Percentiles rank a stretch among this genome's conserved stretches.
Conservation (phyloP, 2,113 vertebrate species). For the Pteropus alecto region DNA sequence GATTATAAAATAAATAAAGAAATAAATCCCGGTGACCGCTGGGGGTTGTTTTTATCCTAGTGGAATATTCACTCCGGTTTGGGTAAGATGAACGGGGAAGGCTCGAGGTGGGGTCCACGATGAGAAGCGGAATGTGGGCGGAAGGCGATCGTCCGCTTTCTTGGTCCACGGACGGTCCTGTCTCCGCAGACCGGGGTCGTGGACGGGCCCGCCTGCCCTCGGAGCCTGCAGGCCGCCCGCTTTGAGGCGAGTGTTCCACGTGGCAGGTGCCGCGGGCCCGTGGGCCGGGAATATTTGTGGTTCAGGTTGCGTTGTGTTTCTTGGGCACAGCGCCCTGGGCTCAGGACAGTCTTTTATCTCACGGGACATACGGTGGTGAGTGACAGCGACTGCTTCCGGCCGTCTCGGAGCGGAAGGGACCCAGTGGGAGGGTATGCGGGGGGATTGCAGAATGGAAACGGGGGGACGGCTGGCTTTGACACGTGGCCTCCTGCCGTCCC, state of each 20-base stretch:
- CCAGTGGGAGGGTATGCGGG: background rate
- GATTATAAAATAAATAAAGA: constrained; percentile 32
- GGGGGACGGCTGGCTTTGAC: background rate
- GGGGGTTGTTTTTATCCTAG: background rate
- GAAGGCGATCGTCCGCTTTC: accelerated
- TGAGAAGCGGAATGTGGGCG: accelerated
- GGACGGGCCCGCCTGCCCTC: accelerated
- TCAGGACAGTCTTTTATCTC: background rate
- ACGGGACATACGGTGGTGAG: background rate
- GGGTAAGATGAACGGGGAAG: background rate
- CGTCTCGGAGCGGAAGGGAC: background rate
- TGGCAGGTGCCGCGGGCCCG: accelerated
- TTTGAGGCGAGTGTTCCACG: accelerated
- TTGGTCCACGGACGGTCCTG: accelerated
- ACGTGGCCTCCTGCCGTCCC: background rate
- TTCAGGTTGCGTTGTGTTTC: background rate
- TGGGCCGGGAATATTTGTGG: background rate
- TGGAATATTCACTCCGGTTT: background rate
- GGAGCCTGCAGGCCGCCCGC: accelerated
- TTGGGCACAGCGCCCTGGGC: background rate
- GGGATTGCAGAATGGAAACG: background rate
- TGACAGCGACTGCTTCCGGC: background rate
- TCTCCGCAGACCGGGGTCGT: background rate
- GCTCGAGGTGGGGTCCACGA: background rate
- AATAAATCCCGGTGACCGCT: no score